A percentile compares a stretch with the other conserved stretches of the same genome.
These are phyloP conservation scores for Ecliptopera silaceata DNA, from an alignment of 2,888 invertebrate genomes.

Conservation along the genomic window DNA sequence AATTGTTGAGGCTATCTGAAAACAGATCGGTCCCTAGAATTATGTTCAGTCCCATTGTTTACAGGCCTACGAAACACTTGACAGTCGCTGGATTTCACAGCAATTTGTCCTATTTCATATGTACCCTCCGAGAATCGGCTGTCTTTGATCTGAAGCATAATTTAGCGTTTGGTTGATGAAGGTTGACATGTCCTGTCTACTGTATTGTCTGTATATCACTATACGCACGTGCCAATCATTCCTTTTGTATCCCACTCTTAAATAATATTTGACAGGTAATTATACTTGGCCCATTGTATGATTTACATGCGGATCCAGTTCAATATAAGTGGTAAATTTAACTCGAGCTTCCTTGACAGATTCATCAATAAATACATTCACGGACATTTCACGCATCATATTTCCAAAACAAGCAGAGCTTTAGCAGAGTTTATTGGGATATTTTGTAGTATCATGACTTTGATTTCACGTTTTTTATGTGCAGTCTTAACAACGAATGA, in stretches of 20 bases:
- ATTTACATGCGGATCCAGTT: too few species aligned
- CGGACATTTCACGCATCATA: too few species aligned
- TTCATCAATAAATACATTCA: too few species aligned
- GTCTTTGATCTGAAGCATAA: conserved; percentile 29
- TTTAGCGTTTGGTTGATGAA: conserved; percentile 24
- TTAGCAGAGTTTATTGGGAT: too few species aligned
- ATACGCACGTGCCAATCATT: conserved; percentile 1
- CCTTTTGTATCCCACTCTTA: neutral
- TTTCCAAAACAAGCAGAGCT: too few species aligned
- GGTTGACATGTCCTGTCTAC: conserved; percentile 13
- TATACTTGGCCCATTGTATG: too few species aligned
- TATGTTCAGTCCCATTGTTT: conserved; percentile 60
- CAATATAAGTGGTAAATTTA: too few species aligned
- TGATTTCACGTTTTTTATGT: too few species aligned
- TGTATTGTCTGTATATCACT: neutral
- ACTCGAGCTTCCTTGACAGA: too few species aligned
- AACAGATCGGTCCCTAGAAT: conserved; percentile 61
- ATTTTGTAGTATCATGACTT: too few species aligned
- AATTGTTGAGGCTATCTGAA: conserved; percentile 68
- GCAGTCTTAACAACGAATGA: too few species aligned
- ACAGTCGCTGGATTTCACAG: conserved; percentile 40
- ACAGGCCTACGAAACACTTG: conserved; percentile 45
- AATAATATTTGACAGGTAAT: conserved; percentile 5
- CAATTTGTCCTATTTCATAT: conserved; percentile 45
- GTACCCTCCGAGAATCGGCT: conserved; percentile 20